A percentile compares a stretch with the other conserved stretches of the same genome.
Evolutionary conservation across 1,140 invertebrate species (phyloP).

Genomic region (Panagrolaimus sp.): DNA sequence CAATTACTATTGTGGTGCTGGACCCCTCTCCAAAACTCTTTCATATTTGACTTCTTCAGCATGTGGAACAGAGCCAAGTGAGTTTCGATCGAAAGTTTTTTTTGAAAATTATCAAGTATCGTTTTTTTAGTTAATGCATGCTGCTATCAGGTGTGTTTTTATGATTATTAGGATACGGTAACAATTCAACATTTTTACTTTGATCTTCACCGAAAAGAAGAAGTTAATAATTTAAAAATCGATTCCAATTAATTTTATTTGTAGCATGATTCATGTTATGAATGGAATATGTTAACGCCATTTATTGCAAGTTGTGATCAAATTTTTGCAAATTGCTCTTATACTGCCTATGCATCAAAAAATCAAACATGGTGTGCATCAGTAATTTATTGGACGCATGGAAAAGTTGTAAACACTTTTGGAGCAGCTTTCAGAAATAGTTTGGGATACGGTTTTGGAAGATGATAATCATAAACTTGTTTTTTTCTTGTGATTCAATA

Average conservation of each 20-base stretch:
- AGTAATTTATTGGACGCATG: not conserved
- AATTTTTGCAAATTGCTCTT: conserved; percentile 9
- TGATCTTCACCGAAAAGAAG: no score
- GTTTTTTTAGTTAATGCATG: conserved; percentile 7
- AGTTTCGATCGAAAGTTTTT: not conserved
- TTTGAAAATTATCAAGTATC: not conserved
- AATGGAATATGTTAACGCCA: not conserved
- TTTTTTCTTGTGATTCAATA: not conserved
- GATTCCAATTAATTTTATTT: not conserved
- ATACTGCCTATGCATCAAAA: not conserved
- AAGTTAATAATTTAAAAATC: no score
- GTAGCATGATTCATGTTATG: conserved; percentile 4
- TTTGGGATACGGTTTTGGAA: not conserved
- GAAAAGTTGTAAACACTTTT: not conserved
- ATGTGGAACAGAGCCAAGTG: conserved; percentile 11
- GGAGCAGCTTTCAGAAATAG: not conserved
- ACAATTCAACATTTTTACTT: no score
- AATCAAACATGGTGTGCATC: not conserved
- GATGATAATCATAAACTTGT: not conserved
- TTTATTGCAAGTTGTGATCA: not conserved
- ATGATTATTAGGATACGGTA: not conserved
- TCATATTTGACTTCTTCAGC: not conserved
- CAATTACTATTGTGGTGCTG: not conserved
- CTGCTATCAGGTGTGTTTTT: not conserved
- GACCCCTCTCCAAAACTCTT: conserved; percentile 1